phyloP scores from a whole-genome alignment of 2,113 vertebrate genomes.

The Dasyprocta punctata region DNA sequence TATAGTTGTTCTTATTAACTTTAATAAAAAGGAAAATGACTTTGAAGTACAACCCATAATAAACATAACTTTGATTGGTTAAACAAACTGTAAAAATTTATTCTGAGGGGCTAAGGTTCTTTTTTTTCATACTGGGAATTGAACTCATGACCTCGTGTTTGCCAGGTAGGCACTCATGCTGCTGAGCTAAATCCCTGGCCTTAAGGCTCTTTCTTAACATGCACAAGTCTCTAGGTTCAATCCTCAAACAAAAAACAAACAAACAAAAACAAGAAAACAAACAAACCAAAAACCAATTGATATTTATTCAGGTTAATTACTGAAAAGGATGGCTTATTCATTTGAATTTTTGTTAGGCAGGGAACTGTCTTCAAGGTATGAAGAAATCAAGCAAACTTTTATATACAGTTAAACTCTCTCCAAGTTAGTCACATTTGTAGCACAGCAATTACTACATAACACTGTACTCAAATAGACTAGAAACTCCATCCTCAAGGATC shows the following conservation, averaged over 20 bases:
- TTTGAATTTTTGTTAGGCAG: neutral
- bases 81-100: neutral
- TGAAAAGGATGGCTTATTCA: neutral
- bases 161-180: no score
- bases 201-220: neutral
- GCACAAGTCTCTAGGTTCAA: neutral
- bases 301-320: neutral
- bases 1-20: neutral
- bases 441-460: neutral
- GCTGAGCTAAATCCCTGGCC: no score
- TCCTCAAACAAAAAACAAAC: neutral
- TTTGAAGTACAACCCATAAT: neutral
- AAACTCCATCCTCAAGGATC: neutral
- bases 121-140: no score
- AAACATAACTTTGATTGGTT: neutral
- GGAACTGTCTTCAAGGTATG: neutral
- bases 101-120: neutral
- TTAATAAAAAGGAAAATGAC: slow-evolving; percentile 18
- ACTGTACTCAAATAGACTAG: neutral
- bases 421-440: neutral
- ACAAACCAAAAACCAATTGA: neutral
- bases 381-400: neutral
- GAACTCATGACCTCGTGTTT: no score
- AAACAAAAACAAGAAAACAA: neutral
- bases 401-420: slow-evolving; percentile 24